Conservation (phyloP, 1,140 invertebrate species). For the Nautilus pompilius region DNA sequence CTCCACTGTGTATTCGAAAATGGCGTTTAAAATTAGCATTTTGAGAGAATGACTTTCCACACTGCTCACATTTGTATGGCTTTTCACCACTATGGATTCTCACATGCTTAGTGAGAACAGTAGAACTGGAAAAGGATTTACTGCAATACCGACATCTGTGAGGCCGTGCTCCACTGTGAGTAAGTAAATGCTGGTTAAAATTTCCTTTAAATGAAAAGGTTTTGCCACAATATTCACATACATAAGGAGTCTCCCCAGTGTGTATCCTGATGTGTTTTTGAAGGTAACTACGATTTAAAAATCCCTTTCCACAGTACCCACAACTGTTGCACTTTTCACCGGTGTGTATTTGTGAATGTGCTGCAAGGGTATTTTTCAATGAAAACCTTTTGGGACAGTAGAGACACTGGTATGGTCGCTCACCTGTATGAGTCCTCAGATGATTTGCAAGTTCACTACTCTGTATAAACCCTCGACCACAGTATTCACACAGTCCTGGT, state of each 20-base stretch:
- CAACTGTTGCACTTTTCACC: constrained; percentile 26
- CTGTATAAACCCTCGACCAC: constrained; percentile 16
- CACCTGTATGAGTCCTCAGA: constrained; percentile 10
- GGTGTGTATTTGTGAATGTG: constrained; percentile 27
- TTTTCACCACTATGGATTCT: constrained; percentile 75
- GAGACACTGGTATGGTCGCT: constrained; percentile 4
- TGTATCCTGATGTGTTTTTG: constrained; percentile 4
- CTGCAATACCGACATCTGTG: constrained; percentile 54
- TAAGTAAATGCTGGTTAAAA: constrained; percentile 54
- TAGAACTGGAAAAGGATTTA: not conserved
- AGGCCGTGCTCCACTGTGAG: constrained; percentile 56
- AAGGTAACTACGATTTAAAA: not conserved
- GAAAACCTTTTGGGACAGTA: not conserved
- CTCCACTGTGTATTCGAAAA: constrained; percentile 23
- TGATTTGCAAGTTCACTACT: constrained; percentile 6
- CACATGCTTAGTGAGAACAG: constrained; percentile 58
- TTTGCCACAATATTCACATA: constrained; percentile 76
- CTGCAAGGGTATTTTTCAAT: constrained; percentile 4
- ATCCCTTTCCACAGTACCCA: constrained; percentile 4
- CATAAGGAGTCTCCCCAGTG: constrained; percentile 8
- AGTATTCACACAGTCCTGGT: constrained; percentile 19
- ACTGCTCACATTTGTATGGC: constrained; percentile 9
- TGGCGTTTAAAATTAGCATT: constrained; percentile 7
- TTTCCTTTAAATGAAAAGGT: constrained; percentile 86
- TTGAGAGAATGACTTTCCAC: constrained; percentile 10